Evolutionary conservation across 2,113 vertebrate species (phyloP).

Genomic region (Pteropus alecto): DNA sequence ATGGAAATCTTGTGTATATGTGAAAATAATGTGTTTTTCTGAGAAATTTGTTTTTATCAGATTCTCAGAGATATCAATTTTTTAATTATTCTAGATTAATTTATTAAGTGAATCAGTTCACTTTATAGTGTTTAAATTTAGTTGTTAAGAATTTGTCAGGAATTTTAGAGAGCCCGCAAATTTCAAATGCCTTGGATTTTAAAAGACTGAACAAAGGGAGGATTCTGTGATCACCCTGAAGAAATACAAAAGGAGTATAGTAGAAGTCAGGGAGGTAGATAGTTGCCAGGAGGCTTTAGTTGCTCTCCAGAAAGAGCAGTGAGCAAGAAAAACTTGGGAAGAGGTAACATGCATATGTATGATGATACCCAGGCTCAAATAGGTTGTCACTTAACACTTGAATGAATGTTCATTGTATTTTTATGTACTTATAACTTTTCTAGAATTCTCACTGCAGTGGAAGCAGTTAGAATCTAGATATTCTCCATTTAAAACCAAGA

Average conservation of each 20-base stretch:
- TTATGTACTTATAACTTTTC: neutral
- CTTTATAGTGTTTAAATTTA: neutral
- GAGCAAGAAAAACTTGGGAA: neutral
- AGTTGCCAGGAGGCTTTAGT: neutral
- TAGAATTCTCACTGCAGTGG: neutral
- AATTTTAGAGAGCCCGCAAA: neutral
- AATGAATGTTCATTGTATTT: neutral
- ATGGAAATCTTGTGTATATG: neutral
- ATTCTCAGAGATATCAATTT: neutral
- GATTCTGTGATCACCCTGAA: neutral
- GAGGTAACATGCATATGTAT: neutral
- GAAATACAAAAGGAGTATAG: neutral
- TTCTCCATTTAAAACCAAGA: neutral
- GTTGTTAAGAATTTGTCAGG: neutral
- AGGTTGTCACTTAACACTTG: neutral
- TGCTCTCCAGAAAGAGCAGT: neutral
- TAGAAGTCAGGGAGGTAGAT: neutral
- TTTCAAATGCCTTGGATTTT: neutral
- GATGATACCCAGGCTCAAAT: neutral
- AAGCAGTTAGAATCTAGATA: neutral
- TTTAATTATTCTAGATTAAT: neutral
- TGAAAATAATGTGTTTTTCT: neutral
- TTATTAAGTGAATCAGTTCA: neutral
- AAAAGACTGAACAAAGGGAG: neutral
- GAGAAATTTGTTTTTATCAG: neutral